Evolutionary conservation across 2,888 invertebrate species (phyloP), one percentile per base, ranked within the genome.

Genomic region (Xanthorhoe designata): DNA sequence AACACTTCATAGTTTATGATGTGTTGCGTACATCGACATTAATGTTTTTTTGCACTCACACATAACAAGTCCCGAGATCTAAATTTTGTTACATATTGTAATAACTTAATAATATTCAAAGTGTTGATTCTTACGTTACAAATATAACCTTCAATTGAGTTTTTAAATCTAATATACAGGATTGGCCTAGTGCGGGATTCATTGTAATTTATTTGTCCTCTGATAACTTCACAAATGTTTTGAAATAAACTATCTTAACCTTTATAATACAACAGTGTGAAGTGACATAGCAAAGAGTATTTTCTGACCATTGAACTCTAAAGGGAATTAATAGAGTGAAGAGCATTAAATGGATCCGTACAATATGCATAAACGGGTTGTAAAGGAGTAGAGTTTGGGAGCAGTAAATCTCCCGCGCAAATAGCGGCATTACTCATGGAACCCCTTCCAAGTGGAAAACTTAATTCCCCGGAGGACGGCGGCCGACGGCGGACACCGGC

Each of bases 381-480:
- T 47, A 53, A 38, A 50, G 42, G 13, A 47, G 19, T 52, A n/a
- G 56, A 61, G 45, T 61, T 49, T 38, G 45, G 24, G 60, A 63
- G 63, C 52, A n/a, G 49, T 72, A 69, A 65, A 70, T 72, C 66
- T 55, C 13, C 42, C 10, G 9, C 32, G 59, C 59, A 55, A 59
- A 66, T 66, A 58, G 61, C 56, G 65, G 62, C 71, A 53, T 65
- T 51, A 65, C 67, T 58, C 65, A 53, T 2, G 50, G 63, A 56
- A 61, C 71, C 69, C 71, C 58, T 67, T 63, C 60, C 49, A 63
- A 60, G 65, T 61, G 57, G 64, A 64, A 63, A 71, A 71, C 68
- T 68, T 52, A 66, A 69, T 64, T 64, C 68, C 64, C 68, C 56
- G 64, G 61, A 61, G n/a, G 24, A 24, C 24, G 24, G 24, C 24